A percentile compares a stretch with the other conserved stretches of the same genome.
Conservation (phyloP, 1,140 invertebrate species). For the Asbolus verrucosus region DNA sequence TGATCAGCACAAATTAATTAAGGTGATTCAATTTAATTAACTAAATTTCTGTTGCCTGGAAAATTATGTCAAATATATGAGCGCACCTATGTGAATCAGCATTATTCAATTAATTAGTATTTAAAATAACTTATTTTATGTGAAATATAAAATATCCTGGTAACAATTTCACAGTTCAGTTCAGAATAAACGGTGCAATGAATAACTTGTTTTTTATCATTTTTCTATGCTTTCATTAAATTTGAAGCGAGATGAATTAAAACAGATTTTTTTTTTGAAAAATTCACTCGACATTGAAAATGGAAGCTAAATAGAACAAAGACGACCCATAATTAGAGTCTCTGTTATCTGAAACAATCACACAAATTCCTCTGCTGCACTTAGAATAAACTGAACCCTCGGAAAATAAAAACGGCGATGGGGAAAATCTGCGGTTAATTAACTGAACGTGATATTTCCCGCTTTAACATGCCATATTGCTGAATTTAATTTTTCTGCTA, state of each 20-base stretch:
- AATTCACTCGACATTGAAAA: neutral
- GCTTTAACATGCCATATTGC: neutral
- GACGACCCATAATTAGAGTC: neutral
- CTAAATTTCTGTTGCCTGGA: no score
- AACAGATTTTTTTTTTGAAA: slow-evolving; percentile 2
- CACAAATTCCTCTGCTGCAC: no score
- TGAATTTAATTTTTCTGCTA: slow-evolving; percentile 16
- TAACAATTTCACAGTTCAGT: slow-evolving; percentile 27
- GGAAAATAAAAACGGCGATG: no score
- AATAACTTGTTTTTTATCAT: slow-evolving; percentile 35
- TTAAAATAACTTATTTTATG: slow-evolving; percentile 2
- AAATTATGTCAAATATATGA: no score
- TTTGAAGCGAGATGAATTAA: slow-evolving; percentile 28
- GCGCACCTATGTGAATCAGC: no score
- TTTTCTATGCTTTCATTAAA: slow-evolving; percentile 29
- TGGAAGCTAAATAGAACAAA: neutral
- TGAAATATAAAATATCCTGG: slow-evolving; percentile 22
- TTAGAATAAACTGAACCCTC: no score
- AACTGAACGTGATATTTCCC: slow-evolving; percentile 18
- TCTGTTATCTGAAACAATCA: neutral
- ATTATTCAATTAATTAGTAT: no score
- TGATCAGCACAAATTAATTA: no score
- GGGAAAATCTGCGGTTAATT: slow-evolving; percentile 7
- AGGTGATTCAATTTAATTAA: no score
- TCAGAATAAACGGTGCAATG: slow-evolving; percentile 25